Evolutionary conservation across 2,888 invertebrate genomes (phyloP).

Genomic region (Ctena decussata): DNA sequence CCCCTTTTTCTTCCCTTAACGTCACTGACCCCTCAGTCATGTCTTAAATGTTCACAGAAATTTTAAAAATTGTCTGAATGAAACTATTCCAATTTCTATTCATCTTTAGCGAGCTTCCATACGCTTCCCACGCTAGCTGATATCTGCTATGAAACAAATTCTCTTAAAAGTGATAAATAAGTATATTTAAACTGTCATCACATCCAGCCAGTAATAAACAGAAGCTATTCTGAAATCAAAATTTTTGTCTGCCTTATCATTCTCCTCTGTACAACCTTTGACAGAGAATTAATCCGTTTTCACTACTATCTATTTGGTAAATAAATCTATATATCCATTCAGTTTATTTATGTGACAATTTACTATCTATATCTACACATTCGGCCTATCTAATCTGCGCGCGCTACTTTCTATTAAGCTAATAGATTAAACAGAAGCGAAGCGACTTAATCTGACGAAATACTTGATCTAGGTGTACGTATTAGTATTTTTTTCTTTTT

Average conservation of each 20-base stretch:
- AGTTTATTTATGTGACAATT: slow-evolving; percentile 6
- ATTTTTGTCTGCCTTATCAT: neutral
- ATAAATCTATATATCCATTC: slow-evolving; percentile 8
- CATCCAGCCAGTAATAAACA: neutral
- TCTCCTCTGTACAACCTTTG: neutral
- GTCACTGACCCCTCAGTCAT: neutral
- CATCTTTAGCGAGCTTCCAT: neutral
- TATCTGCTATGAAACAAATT: neutral
- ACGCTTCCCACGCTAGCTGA: neutral
- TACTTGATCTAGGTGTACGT: no score
- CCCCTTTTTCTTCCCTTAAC: neutral
- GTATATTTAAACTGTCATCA: slow-evolving; percentile 1
- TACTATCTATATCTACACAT: neutral
- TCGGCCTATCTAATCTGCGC: neutral
- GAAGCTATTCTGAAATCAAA: neutral
- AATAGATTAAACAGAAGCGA: neutral
- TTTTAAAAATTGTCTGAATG: neutral
- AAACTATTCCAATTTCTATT: neutral
- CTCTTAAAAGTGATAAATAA: slow-evolving; percentile 8
- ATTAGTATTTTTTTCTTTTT: no score
- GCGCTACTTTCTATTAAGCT: neutral
- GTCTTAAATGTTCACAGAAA: neutral
- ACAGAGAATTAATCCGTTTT: neutral
- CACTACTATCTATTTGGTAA: neutral
- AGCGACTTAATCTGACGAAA: no score